Conservation (phyloP, 2,113 vertebrate species). For the Dasyornis broadbenti region DNA sequence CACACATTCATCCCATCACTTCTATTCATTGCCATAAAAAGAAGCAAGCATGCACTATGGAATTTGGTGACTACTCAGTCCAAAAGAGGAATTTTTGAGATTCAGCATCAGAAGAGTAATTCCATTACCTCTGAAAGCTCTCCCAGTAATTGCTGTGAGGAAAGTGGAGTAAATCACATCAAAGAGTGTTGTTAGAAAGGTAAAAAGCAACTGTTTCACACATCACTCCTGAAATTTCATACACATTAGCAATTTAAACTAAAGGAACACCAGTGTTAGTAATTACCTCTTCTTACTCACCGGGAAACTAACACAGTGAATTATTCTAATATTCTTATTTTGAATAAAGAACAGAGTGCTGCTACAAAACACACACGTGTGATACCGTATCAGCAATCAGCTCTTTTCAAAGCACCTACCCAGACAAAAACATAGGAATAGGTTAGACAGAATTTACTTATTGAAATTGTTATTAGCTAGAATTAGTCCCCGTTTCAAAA, state of each 20-base stretch:
- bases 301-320: background rate
- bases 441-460: background rate
- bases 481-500: background rate
- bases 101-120: slow-evolving; percentile 19
- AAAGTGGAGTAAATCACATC: slow-evolving; percentile 62
- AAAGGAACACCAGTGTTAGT: background rate
- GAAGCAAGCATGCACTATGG: background rate
- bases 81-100: background rate
- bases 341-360: background rate
- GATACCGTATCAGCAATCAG: background rate
- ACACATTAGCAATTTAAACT: background rate
- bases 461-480: background rate
- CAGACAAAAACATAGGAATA: background rate
- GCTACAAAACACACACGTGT: background rate
- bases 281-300: background rate
- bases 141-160: slow-evolving; percentile 90
- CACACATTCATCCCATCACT: background rate
- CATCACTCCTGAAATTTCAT: background rate
- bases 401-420: background rate
- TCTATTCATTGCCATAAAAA: background rate
- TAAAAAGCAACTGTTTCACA: background rate
- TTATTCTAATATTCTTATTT: background rate
- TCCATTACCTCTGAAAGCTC: slow-evolving; percentile 94
- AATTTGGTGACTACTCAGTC: background rate
- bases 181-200: slow-evolving; percentile 38